Conservation (phyloP, 2,888 invertebrate genomes). For the Apoderus coryli region DNA sequence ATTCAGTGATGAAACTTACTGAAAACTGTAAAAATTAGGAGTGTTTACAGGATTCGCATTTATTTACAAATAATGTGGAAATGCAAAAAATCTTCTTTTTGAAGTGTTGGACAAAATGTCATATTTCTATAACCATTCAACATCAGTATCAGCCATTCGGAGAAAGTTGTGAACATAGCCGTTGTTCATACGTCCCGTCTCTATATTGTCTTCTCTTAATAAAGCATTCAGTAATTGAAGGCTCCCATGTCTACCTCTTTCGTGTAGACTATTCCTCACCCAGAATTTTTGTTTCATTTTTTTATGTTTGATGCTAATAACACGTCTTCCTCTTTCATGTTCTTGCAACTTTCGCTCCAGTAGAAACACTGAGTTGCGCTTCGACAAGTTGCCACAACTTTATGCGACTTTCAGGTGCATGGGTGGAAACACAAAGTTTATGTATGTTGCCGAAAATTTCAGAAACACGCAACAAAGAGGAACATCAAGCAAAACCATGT, state of each 20-base stretch:
- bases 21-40: conserved; percentile 1
- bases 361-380: conserved; percentile 1
- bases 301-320: conserved; percentile 2
- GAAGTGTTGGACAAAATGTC: too few species aligned
- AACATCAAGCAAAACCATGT: neutral
- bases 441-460: conserved; percentile 2
- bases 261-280: too few species aligned
- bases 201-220: too few species aligned
- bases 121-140: too few species aligned
- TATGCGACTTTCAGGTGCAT: conserved; percentile 1
- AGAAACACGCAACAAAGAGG: neutral
- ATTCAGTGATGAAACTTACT: neutral
- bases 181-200: too few species aligned
- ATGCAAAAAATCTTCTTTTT: too few species aligned
- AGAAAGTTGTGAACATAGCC: too few species aligned
- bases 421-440: conserved; percentile 2
- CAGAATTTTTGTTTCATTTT: too few species aligned
- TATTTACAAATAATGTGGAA: neutral
- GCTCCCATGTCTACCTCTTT: too few species aligned
- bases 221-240: too few species aligned
- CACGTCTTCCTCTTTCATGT: conserved; percentile 3
- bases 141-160: too few species aligned
- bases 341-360: conserved; percentile 1
- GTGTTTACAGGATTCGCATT: conserved; percentile 1
- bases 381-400: neutral